A percentile compares a stretch with the other conserved stretches of the same genome.
Evolutionary conservation across 2,797 vertebrate species (phyloP).

Genomic region (Characodon lateralis): DNA sequence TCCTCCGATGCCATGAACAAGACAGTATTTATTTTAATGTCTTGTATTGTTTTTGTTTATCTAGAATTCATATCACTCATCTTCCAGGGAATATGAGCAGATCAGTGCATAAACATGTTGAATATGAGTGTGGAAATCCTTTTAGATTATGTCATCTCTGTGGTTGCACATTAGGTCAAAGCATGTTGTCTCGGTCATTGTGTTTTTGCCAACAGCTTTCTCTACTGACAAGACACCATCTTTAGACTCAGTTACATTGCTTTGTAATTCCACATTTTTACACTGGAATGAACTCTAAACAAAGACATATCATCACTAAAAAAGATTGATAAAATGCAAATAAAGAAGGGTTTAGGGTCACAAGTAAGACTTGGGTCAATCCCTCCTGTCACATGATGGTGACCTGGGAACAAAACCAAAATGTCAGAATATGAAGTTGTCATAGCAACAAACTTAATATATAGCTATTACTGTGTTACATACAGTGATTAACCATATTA

Average conservation of each 20-base stretch:
- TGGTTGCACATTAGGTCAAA: background rate
- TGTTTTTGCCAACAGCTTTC: background rate
- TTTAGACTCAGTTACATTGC: background rate
- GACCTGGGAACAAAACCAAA: too few species aligned
- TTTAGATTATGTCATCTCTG: conserved; percentile 30
- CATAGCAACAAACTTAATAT: too few species aligned
- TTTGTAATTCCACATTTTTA: background rate
- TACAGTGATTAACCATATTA: too few species aligned
- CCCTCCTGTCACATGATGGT: too few species aligned
- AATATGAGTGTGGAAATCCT: conserved; percentile 21
- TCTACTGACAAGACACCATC: background rate
- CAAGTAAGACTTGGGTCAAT: too few species aligned
- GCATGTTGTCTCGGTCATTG: background rate
- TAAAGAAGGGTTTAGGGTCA: too few species aligned
- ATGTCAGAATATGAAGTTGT: too few species aligned
- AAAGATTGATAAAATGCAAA: too few species aligned
- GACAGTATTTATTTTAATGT: background rate
- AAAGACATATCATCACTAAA: background rate
- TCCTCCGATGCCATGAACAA: conserved; percentile 2
- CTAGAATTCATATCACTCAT: background rate
- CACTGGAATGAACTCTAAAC: background rate
- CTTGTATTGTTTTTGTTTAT: background rate
- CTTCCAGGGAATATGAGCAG: background rate
- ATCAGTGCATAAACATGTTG: background rate
- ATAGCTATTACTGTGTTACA: too few species aligned